These are phyloP conservation scores for Drosophila melanosoma DNA, from an alignment of 2,888 invertebrate genomes.

Conservation along the genomic window DNA sequence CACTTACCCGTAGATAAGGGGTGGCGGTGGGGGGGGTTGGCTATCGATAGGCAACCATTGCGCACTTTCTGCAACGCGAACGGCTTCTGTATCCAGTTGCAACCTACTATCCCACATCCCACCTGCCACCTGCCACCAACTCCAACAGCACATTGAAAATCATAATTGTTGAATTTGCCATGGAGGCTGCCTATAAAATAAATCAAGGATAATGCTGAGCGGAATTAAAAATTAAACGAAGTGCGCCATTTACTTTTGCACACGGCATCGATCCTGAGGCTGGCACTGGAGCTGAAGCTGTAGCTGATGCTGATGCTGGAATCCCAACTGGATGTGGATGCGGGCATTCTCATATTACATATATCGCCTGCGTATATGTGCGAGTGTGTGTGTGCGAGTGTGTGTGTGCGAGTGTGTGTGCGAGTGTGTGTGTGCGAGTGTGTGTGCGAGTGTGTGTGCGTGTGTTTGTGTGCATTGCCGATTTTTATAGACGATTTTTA, in stretches of 20 bases:
- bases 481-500: slow-evolving; percentile 80
- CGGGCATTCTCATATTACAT: slow-evolving; percentile 55
- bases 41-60: slow-evolving; percentile 43
- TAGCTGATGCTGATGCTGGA: neutral
- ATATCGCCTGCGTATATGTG: slow-evolving; percentile 4
- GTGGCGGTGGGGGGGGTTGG: neutral
- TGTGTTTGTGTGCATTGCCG: slow-evolving; percentile 61
- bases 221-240: slow-evolving; percentile 81
- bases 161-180: slow-evolving; percentile 76
- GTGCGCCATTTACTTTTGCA: slow-evolving; percentile 75
- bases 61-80: slow-evolving; percentile 44
- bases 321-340: slow-evolving; percentile 22
- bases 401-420: slow-evolving; percentile 51
- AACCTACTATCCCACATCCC: neutral
- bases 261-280: slow-evolving; percentile 52
- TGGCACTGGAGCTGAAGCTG: slow-evolving; percentile 5
- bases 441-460: slow-evolving; percentile 3
- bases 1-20: neutral
- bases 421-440: slow-evolving; percentile 48
- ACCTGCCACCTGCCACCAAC: neutral
- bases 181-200: slow-evolving; percentile 74
- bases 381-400: neutral
- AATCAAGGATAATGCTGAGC: slow-evolving; percentile 80
- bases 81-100: slow-evolving; percentile 29
- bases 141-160: slow-evolving; percentile 57